These are phyloP conservation scores for Drosophila mulleri DNA, from an alignment of 2,888 invertebrate genomes.

Conservation along the genomic window DNA sequence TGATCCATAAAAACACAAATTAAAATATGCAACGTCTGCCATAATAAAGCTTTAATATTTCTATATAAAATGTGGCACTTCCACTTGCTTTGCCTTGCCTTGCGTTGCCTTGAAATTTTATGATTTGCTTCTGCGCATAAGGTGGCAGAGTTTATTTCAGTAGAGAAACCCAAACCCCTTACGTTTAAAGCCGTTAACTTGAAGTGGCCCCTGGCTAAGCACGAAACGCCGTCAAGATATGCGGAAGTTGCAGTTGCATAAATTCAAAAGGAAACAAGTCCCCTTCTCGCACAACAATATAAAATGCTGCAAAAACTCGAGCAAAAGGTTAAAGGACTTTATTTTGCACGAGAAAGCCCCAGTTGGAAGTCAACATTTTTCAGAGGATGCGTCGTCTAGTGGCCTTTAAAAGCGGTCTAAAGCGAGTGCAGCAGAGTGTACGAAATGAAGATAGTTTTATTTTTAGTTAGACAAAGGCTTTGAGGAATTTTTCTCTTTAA, in stretches of 20 bases:
- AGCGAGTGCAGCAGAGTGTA: slow-evolving; percentile 5
- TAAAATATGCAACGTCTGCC: slow-evolving; percentile 11
- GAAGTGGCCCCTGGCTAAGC: slow-evolving; percentile 37
- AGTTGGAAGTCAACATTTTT: slow-evolving; percentile 27
- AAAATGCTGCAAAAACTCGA: slow-evolving; percentile 38
- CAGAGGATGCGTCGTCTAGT: slow-evolving; percentile 42
- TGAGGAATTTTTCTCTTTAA: slow-evolving; percentile 19
- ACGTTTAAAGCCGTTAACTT: slow-evolving; percentile 36
- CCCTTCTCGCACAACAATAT: slow-evolving; percentile 3
- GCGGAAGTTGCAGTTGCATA: slow-evolving; percentile 63
- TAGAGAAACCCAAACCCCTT: background rate
- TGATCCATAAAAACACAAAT: slow-evolving; percentile 14
- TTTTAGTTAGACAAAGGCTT: slow-evolving; percentile 15
- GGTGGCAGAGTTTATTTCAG: background rate
- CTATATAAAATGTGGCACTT: background rate
- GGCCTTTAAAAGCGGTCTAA: slow-evolving; percentile 48
- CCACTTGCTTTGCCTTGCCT: slow-evolving; percentile 3
- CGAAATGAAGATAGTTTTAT: slow-evolving; percentile 6
- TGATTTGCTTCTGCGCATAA: slow-evolving; percentile 2
- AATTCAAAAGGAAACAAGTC: slow-evolving; percentile 30
- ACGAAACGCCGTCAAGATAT: slow-evolving; percentile 42
- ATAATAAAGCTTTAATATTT: slow-evolving; percentile 5
- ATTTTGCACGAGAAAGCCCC: slow-evolving; percentile 27
- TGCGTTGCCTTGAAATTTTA: slow-evolving; percentile 4
- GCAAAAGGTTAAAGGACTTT: slow-evolving; percentile 72